These are phyloP conservation scores for Anabacerthia variegaticeps DNA, from an alignment of 2,797 vertebrate species.

Conservation along the genomic window DNA sequence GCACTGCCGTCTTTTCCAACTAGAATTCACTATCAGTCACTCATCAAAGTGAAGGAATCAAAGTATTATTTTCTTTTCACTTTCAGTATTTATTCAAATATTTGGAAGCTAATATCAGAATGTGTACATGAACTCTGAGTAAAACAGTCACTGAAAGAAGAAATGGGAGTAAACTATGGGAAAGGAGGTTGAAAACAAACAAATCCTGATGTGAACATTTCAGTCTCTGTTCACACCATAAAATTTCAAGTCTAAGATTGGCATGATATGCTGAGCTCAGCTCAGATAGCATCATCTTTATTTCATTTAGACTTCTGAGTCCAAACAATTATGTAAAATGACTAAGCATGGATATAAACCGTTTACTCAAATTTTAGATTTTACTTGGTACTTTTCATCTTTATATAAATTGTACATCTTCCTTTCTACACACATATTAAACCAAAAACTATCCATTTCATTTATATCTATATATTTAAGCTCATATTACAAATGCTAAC, in stretches of 20 bases:
- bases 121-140: background rate
- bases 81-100: background rate
- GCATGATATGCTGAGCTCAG: background rate
- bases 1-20: background rate
- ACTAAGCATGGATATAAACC: background rate
- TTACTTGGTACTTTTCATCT: background rate
- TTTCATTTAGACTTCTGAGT: background rate
- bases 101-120: background rate
- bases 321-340: background rate
- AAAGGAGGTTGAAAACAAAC: background rate
- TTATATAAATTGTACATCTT: background rate
- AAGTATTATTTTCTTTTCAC: background rate
- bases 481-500: background rate
- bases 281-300: background rate
- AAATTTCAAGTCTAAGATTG: background rate
- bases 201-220: background rate
- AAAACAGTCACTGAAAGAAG: background rate
- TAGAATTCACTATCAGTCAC: background rate
- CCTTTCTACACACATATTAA: background rate
- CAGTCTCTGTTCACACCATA: background rate
- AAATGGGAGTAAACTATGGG: background rate
- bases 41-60: background rate
- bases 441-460: background rate
- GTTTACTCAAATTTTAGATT: background rate
- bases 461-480: background rate